These are phyloP conservation scores for Edolisoma coerulescens DNA, from an alignment of 2,113 vertebrate genomes.

Conservation along the genomic window DNA sequence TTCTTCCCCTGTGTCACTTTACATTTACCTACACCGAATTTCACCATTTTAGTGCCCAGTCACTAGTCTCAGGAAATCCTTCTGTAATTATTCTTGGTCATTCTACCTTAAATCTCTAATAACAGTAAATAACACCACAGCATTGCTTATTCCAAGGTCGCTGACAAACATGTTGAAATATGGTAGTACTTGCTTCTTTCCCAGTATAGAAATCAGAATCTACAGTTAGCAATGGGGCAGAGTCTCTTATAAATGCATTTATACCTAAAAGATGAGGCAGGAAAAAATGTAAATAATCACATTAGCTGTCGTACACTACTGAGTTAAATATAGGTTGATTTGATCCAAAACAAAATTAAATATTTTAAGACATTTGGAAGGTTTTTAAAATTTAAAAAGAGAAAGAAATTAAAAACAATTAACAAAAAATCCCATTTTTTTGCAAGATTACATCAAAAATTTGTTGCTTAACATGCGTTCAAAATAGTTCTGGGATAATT, in stretches of 20 bases:
- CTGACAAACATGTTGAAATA: not conserved
- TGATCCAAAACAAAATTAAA: not conserved
- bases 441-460: not conserved
- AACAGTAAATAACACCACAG: not conserved
- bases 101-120: not conserved
- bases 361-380: not conserved
- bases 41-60: not conserved
- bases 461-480: not conserved
- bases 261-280: not conserved
- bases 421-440: not conserved
- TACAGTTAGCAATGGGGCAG: not conserved
- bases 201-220: not conserved
- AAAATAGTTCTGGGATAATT: not conserved
- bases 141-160: not conserved
- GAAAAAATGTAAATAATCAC: not conserved
- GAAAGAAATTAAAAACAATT: not conserved
- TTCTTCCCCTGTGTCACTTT: not conserved
- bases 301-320: not conserved
- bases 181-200: accelerated
- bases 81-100: not conserved
- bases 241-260: not conserved
- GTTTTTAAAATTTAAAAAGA: not conserved
- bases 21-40: not conserved
- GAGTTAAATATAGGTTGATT: not conserved
- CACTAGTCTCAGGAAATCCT: not conserved